These are phyloP conservation scores for Ypsolopha sequella DNA, from an alignment of 2,888 invertebrate species.

Conservation along the genomic window DNA sequence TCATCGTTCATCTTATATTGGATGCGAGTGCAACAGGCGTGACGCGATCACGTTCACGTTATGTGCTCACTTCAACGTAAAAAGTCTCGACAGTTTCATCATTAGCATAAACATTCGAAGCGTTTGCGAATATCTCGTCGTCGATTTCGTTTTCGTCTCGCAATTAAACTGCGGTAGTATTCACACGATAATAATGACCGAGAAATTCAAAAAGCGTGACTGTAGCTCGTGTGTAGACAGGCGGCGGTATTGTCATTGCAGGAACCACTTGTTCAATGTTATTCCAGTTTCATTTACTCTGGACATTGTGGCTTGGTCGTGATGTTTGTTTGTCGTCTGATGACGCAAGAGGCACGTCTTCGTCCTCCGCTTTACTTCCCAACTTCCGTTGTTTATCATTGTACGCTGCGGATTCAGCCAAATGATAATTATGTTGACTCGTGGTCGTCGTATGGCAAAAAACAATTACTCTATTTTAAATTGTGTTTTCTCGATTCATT, in stretches of 20 bases:
- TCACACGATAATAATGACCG: slow-evolving; percentile 18
- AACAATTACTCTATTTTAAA: no score
- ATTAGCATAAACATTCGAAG: slow-evolving; percentile 17
- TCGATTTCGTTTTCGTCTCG: slow-evolving; percentile 10
- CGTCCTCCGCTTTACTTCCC: no score
- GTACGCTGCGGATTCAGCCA: no score
- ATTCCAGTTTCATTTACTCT: no score
- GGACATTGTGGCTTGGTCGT: no score
- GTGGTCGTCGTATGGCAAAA: no score
- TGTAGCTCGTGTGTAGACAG: background rate
- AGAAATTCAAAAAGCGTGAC: slow-evolving; percentile 20
- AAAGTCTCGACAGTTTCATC: slow-evolving; percentile 16
- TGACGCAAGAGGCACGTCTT: no score
- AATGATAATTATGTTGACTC: no score
- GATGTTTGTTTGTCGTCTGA: no score
- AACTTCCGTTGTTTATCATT: no score
- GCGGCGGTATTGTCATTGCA: background rate
- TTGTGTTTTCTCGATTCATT: no score
- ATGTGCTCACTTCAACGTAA: slow-evolving; percentile 22
- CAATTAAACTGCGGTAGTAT: background rate
- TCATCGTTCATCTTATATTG: no score
- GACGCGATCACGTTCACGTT: slow-evolving; percentile 19
- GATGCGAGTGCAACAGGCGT: slow-evolving; percentile 21
- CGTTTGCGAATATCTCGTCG: slow-evolving; percentile 3
- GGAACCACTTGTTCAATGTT: slow-evolving; percentile 10